Evolutionary conservation across 2,113 vertebrate species (phyloP).

Genomic region (Leuciscus idus): DNA sequence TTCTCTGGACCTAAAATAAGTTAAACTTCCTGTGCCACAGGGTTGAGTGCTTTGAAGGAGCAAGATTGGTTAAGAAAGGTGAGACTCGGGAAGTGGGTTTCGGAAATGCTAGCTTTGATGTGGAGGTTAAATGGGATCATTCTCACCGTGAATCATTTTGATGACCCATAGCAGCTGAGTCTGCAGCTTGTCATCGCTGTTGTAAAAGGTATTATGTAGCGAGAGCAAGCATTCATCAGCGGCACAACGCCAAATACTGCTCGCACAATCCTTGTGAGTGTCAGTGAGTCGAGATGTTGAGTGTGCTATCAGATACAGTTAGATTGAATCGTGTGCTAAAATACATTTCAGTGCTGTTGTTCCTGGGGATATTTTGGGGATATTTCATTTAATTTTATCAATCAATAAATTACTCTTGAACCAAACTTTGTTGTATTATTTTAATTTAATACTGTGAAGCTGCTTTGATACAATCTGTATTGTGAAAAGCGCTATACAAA

Average conservation of each 20-base stretch:
- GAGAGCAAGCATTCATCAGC: conserved; percentile 63
- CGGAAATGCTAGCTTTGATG: conserved; percentile 71
- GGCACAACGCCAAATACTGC: conserved; percentile 32
- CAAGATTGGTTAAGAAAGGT: conserved; percentile 62
- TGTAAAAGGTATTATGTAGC: conserved; percentile 73
- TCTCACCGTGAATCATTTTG: conserved; percentile 74
- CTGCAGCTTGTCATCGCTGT: conserved; percentile 73
- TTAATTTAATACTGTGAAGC: too few relatives aligned
- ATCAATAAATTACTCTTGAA: too few relatives aligned
- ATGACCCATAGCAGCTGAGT: conserved; percentile 75
- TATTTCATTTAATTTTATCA: too few relatives aligned
- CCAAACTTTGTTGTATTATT: too few relatives aligned
- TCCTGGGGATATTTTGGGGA: too few relatives aligned
- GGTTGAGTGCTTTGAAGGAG: conserved; percentile 20
- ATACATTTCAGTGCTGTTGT: conserved; percentile 43
- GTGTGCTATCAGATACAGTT: conserved; percentile 54
- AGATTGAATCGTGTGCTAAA: conserved; percentile 58
- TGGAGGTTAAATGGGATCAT: conserved; percentile 78
- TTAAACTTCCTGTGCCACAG: not conserved
- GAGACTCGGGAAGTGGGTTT: conserved; percentile 66
- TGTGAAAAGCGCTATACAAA: too few relatives aligned
- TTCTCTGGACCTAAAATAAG: not conserved
- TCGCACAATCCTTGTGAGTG: conserved; percentile 37
- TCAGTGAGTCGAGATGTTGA: conserved; percentile 9
- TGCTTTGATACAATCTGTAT: too few relatives aligned